Evolutionary conservation across 2,113 vertebrate genomes (phyloP).

Genomic region (Sceloporus undulatus): DNA sequence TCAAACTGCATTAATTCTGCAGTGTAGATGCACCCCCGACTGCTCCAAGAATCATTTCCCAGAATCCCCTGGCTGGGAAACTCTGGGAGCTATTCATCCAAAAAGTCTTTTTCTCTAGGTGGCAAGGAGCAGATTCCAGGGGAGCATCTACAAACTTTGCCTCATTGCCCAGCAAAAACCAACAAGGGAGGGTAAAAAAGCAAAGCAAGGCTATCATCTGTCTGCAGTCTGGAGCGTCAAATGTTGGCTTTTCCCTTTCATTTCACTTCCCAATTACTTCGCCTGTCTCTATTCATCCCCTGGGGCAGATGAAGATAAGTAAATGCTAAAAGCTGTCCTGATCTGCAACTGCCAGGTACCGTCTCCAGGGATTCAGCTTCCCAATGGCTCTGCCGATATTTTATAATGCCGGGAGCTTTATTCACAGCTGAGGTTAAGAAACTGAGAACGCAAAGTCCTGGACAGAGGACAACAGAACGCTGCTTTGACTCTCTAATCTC

Average conservation of each 20-base stretch:
- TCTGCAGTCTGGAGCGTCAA: background rate
- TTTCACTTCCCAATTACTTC: constrained; percentile 39
- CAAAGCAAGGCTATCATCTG: background rate
- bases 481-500: background rate
- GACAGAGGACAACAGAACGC: constrained; percentile 40
- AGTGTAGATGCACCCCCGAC: too few relatives aligned
- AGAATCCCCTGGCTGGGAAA: too few relatives aligned
- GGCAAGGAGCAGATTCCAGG: too few relatives aligned
- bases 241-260: constrained; percentile 39
- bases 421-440: constrained; percentile 40
- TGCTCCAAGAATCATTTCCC: too few relatives aligned
- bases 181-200: background rate
- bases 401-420: background rate
- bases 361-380: constrained; percentile 27
- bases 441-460: constrained; percentile 16
- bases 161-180: background rate
- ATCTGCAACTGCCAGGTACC: constrained; percentile 36
- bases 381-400: constrained; percentile 17
- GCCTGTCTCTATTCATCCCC: constrained; percentile 45
- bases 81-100: too few relatives aligned
- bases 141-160: background rate
- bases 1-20: too few relatives aligned
- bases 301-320: constrained; percentile 27
- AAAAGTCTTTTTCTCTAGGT: too few relatives aligned
- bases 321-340: constrained; percentile 46